These are phyloP conservation scores for Cataglyphis hispanica DNA, from an alignment of 1,140 invertebrate species.

Conservation along the genomic window DNA sequence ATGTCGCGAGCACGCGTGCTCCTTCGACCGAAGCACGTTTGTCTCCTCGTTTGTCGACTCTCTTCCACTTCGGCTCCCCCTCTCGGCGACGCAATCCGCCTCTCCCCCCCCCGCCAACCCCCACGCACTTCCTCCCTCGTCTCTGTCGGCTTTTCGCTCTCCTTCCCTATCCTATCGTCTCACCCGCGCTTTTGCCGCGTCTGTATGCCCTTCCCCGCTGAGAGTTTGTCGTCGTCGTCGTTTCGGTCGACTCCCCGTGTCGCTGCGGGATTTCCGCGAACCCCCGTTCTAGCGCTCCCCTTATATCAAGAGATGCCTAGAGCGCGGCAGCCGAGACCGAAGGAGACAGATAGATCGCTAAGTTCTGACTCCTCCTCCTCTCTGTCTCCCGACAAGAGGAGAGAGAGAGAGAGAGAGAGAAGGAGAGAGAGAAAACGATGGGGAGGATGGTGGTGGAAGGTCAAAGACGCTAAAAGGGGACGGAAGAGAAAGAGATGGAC, in stretches of 20 bases:
- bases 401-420: constrained; percentile 11
- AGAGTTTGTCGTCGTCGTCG: constrained; percentile 70
- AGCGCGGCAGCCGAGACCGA: neutral
- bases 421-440: neutral
- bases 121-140: constrained; percentile 24
- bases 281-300: constrained; percentile 76
- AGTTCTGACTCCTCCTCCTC: constrained; percentile 31
- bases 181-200: neutral
- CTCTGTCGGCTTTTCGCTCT: constrained; percentile 41
- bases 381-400: constrained; percentile 12
- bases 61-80: constrained; percentile 56
- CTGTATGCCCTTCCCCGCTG: constrained; percentile 32
- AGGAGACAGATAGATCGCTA: constrained; percentile 52
- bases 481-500: neutral
- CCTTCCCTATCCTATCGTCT: neutral
- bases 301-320: constrained; percentile 77
- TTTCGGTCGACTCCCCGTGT: constrained; percentile 56
- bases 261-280: constrained; percentile 77
- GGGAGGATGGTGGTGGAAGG: neutral
- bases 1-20: constrained; percentile 28
- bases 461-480: constrained; percentile 41
- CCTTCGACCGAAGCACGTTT: constrained; percentile 54
- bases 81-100: constrained; percentile 32
- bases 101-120: neutral
- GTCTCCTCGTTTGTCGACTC: constrained; percentile 46